Evolutionary conservation across 2,797 vertebrate genomes (phyloP).

Genomic region (Glyptemys insculpta): DNA sequence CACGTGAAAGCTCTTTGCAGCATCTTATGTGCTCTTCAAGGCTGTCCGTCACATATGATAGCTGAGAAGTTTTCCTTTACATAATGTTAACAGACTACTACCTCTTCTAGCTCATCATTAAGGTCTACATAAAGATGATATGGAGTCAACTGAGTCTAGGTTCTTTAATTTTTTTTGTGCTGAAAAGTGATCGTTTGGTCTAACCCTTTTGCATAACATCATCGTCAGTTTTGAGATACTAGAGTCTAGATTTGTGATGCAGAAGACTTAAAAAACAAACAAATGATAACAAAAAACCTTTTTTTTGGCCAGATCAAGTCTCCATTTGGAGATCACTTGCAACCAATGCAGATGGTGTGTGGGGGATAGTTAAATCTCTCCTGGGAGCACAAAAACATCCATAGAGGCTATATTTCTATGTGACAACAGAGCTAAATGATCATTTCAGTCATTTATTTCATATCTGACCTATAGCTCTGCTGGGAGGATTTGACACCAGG

Average conservation of each 20-base stretch:
- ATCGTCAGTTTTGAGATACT: not conserved
- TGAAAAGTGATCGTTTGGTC: not conserved
- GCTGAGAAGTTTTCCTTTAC: not conserved
- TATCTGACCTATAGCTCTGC: constrained; percentile 28
- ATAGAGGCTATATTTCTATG: not conserved
- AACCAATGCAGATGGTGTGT: not conserved
- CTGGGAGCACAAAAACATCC: not conserved
- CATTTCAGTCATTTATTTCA: constrained; percentile 51
- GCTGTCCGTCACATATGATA: not conserved
- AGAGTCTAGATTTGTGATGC: not conserved
- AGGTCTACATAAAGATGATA: not conserved
- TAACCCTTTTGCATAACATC: not conserved
- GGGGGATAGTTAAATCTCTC: not conserved
- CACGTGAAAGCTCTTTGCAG: not conserved
- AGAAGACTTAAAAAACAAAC: not conserved
- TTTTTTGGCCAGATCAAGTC: constrained; percentile 6
- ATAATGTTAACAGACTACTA: not conserved
- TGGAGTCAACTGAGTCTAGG: not conserved
- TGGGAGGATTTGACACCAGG: constrained; percentile 66
- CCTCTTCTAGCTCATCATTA: not conserved
- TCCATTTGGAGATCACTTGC: constrained; percentile 23
- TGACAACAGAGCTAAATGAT: constrained; percentile 26
- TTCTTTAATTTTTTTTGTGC: not conserved
- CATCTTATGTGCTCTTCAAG: rapidly evolving
- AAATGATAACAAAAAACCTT: not conserved